phyloP scores from a whole-genome alignment of 2,797 vertebrate genomes.

The Neomorphus geoffroyi region DNA sequence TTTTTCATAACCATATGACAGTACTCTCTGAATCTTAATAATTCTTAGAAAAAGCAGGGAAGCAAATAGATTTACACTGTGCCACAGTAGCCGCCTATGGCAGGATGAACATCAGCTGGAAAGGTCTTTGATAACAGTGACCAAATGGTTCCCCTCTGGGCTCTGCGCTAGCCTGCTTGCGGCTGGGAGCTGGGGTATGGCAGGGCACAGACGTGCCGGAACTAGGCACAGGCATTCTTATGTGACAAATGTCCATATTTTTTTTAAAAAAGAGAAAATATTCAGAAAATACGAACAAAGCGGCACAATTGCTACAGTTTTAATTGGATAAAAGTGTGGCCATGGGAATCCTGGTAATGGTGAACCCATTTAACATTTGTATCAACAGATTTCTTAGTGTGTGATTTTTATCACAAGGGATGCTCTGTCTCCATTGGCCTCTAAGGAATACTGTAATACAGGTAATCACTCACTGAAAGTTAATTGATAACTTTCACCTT shows the following conservation, averaged over 20 bases:
- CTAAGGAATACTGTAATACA: not conserved
- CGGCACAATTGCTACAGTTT: not conserved
- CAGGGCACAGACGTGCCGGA: not conserved
- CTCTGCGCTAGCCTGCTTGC: not conserved
- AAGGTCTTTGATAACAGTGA: not conserved
- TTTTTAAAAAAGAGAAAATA: not conserved
- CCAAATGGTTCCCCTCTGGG: not conserved
- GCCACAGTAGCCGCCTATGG: not conserved
- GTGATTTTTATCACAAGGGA: not conserved
- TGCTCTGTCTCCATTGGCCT: not conserved
- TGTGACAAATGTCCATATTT: not conserved
- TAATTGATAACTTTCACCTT: slow-evolving; percentile 24
- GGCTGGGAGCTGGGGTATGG: not conserved
- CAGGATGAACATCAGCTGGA: not conserved
- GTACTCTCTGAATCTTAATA: not conserved
- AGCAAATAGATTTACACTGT: slow-evolving; percentile 3
- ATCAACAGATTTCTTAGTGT: not conserved
- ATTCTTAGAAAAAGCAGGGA: not conserved
- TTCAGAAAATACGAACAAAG: not conserved
- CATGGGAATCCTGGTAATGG: not conserved
- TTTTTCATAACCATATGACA: not conserved
- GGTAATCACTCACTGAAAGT: not conserved
- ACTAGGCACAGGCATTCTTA: not conserved
- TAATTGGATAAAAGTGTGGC: not conserved
- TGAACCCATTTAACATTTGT: not conserved